Conservation (phyloP, 2,888 invertebrate genomes). For the Drosophila bunnanda region DNA sequence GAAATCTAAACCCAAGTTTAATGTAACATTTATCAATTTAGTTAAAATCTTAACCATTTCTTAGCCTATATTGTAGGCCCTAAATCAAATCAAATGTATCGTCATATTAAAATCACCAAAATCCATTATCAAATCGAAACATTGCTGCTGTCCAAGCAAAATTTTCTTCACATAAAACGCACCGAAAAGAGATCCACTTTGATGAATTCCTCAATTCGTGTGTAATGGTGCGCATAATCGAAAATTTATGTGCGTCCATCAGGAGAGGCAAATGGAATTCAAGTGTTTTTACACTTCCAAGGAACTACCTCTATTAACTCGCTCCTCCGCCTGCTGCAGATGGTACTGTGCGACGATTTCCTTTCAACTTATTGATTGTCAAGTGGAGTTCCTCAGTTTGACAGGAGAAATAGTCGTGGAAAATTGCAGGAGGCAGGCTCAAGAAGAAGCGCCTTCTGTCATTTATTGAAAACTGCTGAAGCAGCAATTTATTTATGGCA, state of each 20-base stretch:
- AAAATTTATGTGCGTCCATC: constrained; percentile 67
- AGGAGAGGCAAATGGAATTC: constrained; percentile 58
- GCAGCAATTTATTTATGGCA: constrained; percentile 69
- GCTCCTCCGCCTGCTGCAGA: not conserved
- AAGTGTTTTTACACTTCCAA: constrained; percentile 64
- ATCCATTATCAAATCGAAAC: constrained; percentile 28
- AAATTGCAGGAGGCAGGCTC: not conserved
- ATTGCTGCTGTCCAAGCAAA: constrained; percentile 2
- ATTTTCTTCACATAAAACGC: not conserved
- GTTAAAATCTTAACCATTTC: not conserved
- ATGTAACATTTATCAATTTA: no score
- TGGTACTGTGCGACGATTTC: not conserved
- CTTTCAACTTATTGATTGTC: constrained; percentile 57
- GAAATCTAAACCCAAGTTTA: no score
- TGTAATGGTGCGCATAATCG: constrained; percentile 68
- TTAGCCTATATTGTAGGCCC: not conserved
- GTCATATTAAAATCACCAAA: constrained; percentile 13
- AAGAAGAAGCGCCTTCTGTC: constrained; percentile 15
- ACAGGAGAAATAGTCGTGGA: constrained; percentile 23
- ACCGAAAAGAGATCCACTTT: constrained; percentile 18
- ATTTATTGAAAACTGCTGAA: constrained; percentile 69
- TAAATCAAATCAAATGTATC: no score
- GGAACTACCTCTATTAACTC: constrained; percentile 65
- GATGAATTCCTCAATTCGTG: constrained; percentile 49
- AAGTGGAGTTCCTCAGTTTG: constrained; percentile 51